Percentiles rank a stretch among this genome's conserved stretches.
phyloP scores from a whole-genome alignment of 2,888 invertebrate genomes.

The Eristalis intricaria region DNA sequence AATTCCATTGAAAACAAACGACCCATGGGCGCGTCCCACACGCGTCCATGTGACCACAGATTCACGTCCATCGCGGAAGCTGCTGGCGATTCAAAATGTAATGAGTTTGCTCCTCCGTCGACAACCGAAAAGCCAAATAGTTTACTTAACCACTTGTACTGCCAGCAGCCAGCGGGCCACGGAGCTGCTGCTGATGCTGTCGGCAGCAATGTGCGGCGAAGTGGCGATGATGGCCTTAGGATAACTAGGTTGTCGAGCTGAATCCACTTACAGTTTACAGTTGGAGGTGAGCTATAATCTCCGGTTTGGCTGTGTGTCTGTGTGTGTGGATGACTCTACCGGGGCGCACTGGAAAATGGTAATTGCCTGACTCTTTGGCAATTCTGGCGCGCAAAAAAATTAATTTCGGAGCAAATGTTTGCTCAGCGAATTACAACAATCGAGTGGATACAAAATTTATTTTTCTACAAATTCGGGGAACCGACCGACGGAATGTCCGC shows the following conservation, averaged over 20 bases:
- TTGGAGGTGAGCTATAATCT: conserved; percentile 55
- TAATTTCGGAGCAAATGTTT: conserved; percentile 46
- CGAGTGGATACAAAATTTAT: not conserved
- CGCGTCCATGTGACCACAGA: not conserved
- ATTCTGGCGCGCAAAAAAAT: conserved; percentile 33
- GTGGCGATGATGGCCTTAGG: conserved; percentile 64
- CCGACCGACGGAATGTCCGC: no score
- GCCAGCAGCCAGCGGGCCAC: not conserved
- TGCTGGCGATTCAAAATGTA: not conserved
- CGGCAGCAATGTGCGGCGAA: not conserved
- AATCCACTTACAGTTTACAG: conserved; percentile 63
- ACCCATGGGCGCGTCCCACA: not conserved
- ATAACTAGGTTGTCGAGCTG: conserved; percentile 58
- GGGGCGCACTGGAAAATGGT: conserved; percentile 28
- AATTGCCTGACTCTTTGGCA: conserved; percentile 62
- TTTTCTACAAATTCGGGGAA: not conserved
- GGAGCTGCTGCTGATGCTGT: not conserved
- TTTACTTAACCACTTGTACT: conserved; percentile 42
- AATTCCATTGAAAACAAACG: not conserved
- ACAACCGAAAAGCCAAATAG: conserved; percentile 53
- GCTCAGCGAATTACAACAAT: conserved; percentile 33
- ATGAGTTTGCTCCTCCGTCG: conserved; percentile 55
- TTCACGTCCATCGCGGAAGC: not conserved
- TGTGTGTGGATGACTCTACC: not conserved
- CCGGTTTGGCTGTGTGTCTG: conserved; percentile 14